Evolutionary conservation across 2,888 invertebrate genomes (phyloP).

Genomic region (Plagodis pulveraria): DNA sequence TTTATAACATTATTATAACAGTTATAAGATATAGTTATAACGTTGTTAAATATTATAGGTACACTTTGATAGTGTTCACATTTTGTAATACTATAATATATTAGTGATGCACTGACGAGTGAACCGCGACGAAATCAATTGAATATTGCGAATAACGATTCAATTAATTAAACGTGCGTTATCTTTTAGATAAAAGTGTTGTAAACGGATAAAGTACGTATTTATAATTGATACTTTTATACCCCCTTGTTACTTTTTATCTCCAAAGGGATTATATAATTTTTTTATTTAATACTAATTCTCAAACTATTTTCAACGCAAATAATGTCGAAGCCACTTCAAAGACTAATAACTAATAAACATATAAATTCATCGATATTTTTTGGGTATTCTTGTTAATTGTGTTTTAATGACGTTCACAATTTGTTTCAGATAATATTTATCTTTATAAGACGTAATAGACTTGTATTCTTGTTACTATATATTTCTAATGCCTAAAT

Average conservation of each 20-base stretch:
- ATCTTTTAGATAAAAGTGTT: conserved; percentile 23
- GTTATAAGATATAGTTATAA: too few relatives aligned
- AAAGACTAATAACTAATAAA: too few relatives aligned
- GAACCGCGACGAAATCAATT: conserved; percentile 12
- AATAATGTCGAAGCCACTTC: too few relatives aligned
- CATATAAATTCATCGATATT: not conserved
- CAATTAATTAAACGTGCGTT: conserved; percentile 14
- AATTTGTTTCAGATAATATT: not conserved
- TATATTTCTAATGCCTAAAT: too few relatives aligned
- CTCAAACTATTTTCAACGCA: not conserved
- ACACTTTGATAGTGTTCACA: too few relatives aligned
- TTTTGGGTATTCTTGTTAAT: conserved; percentile 5
- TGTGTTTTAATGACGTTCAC: conserved; percentile 14
- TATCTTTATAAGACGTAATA: too few relatives aligned
- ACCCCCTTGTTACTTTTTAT: conserved; percentile 29
- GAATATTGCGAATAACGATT: conserved; percentile 8
- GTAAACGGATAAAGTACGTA: conserved; percentile 17
- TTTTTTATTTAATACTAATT: not conserved
- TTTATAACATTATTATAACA: too few relatives aligned
- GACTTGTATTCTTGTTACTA: too few relatives aligned
- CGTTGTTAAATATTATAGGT: too few relatives aligned
- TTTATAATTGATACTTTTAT: conserved; percentile 22
- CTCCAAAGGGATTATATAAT: conserved; percentile 17
- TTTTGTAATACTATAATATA: not conserved
- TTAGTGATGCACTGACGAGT: conserved; percentile 10